These are phyloP conservation scores for Leptinotarsa tumamoca DNA, from an alignment of 2,888 invertebrate species.

Conservation along the genomic window DNA sequence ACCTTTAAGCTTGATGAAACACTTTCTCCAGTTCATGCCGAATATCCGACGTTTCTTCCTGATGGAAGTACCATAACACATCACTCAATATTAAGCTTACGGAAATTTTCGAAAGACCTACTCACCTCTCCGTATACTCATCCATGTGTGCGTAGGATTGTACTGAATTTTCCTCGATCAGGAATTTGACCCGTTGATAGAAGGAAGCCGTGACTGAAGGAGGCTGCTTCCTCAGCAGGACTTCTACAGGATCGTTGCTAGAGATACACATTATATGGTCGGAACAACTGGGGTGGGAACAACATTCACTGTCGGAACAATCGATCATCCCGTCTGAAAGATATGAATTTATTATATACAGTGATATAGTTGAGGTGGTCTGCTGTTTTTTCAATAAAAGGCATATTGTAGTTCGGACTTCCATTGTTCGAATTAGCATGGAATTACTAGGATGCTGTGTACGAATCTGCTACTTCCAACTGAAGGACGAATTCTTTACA, in stretches of 20 bases:
- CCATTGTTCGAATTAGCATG: no score
- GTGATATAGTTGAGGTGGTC: not conserved
- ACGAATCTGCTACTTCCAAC: no score
- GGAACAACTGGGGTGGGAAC: slow-evolving; percentile 86
- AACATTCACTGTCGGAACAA: slow-evolving; percentile 99
- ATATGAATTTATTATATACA: no score
- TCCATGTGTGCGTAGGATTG: slow-evolving; percentile 98
- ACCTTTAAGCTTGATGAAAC: not conserved
- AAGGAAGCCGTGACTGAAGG: slow-evolving; percentile 97
- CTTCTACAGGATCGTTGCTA: slow-evolving; percentile 96
- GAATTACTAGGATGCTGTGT: no score
- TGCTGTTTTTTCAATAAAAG: not conserved
- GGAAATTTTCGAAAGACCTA: slow-evolving; percentile 53
- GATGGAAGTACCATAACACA: slow-evolving; percentile 38
- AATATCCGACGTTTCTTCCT: slow-evolving; percentile 27
- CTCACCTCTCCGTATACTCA: slow-evolving; percentile 98
- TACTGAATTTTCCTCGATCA: slow-evolving; percentile 98
- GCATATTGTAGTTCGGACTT: no score
- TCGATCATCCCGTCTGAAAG: slow-evolving; percentile 94
- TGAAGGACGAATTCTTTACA: no score
- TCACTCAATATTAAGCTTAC: slow-evolving; percentile 42
- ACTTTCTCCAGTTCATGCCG: not conserved
- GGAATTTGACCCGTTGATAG: slow-evolving; percentile 96
- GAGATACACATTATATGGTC: slow-evolving; percentile 95
- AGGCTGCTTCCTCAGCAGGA: slow-evolving; percentile 94